phyloP scores from a whole-genome alignment of 2,888 invertebrate species.

The Patella ulyssiponensis region DNA sequence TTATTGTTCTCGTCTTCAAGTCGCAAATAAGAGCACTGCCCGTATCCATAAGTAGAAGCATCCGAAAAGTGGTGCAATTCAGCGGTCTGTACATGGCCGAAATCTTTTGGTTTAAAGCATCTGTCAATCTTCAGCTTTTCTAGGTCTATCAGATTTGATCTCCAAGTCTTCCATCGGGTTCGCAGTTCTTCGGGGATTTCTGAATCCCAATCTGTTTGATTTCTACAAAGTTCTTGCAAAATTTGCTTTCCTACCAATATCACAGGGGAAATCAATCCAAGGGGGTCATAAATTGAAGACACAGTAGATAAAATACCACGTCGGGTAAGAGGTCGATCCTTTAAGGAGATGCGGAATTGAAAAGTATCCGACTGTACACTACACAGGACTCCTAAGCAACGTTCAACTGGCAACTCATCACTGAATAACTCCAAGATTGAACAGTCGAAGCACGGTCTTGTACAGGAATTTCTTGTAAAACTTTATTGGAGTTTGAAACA shows the following conservation, averaged over 20 bases:
- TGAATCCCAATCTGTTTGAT: slow-evolving; percentile 38
- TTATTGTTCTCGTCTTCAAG: too few species aligned
- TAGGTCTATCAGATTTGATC: slow-evolving; percentile 21
- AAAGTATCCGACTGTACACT: slow-evolving; percentile 37
- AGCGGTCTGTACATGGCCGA: too few species aligned
- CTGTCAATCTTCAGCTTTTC: slow-evolving; percentile 5
- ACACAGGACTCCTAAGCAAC: slow-evolving; percentile 46
- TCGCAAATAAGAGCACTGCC: too few species aligned
- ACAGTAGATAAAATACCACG: too few species aligned
- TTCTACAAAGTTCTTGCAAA: too few species aligned
- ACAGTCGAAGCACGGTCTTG: slow-evolving; percentile 35
- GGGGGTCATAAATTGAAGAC: too few species aligned
- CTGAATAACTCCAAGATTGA: slow-evolving; percentile 15
- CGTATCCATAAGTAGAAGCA: too few species aligned
- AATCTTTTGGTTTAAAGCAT: slow-evolving; percentile 23
- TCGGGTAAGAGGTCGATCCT: too few species aligned
- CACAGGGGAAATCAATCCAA: too few species aligned
- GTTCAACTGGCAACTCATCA: slow-evolving; percentile 27
- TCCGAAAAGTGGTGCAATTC: too few species aligned
- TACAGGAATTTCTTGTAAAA: slow-evolving; percentile 30
- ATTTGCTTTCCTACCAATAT: too few species aligned
- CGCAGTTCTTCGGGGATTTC: slow-evolving; percentile 22
- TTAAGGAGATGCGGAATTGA: too few species aligned
- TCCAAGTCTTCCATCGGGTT: slow-evolving; percentile 24
- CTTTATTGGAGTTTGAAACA: slow-evolving; percentile 42